These are phyloP conservation scores for Cataglyphis rosenhaueri DNA, from an alignment of 2,888 invertebrate species.

Conservation along the genomic window DNA sequence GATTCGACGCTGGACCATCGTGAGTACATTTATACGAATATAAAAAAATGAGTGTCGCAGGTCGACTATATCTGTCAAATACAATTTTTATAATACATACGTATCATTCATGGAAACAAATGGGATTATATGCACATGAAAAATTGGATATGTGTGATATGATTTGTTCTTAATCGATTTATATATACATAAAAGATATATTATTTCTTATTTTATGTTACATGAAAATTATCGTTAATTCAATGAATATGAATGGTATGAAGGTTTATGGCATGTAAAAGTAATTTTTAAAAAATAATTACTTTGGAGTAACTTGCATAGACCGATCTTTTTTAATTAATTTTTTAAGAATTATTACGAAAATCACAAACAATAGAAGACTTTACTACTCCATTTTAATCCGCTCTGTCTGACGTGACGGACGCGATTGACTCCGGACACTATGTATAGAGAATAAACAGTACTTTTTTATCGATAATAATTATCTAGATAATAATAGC, in stretches of 20 bases:
- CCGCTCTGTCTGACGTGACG: too few species aligned
- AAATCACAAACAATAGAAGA: too few species aligned
- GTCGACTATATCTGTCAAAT: not conserved
- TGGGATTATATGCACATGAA: not conserved
- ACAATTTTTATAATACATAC: not conserved
- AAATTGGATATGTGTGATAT: not conserved
- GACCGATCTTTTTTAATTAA: too few species aligned
- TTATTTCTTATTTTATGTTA: not conserved
- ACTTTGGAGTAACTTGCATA: not conserved
- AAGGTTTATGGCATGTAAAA: not conserved
- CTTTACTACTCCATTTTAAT: too few species aligned
- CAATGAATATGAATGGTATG: too few species aligned
- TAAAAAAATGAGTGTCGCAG: not conserved
- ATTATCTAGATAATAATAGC: not conserved
- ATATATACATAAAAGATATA: not conserved
- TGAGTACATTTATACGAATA: slow-evolving; percentile 72
- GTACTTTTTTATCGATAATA: slow-evolving; percentile 9
- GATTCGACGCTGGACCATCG: slow-evolving; percentile 80
- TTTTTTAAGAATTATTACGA: too few species aligned
- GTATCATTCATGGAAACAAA: not conserved
- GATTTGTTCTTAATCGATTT: not conserved
- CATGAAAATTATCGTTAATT: not conserved
- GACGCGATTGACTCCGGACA: too few species aligned
- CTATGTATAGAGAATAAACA: not conserved
- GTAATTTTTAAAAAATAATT: not conserved